These are phyloP conservation scores for Drosophila bocki DNA, from an alignment of 1,140 invertebrate species.

Conservation along the genomic window DNA sequence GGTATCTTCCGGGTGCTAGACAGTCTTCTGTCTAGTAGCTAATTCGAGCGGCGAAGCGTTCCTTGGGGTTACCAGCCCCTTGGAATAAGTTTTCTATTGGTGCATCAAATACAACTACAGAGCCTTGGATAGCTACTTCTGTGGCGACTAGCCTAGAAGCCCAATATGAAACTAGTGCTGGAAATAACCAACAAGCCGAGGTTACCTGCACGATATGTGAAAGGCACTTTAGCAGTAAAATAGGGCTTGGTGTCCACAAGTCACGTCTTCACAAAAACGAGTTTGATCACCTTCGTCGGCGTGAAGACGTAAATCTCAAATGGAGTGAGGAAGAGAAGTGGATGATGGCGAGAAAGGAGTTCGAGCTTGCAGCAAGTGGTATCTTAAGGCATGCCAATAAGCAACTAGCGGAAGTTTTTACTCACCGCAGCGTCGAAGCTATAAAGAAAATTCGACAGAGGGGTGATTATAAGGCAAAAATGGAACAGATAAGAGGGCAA, in stretches of 20 bases:
- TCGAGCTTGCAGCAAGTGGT: slow-evolving; percentile 34
- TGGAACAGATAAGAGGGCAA: slow-evolving; percentile 12
- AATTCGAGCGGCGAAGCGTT: too few relatives aligned
- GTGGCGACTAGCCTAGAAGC: neutral
- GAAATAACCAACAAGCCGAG: neutral
- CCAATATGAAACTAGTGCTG: neutral
- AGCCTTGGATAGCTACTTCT: neutral
- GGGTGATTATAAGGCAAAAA: slow-evolving; percentile 19
- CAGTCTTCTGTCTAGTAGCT: too few relatives aligned
- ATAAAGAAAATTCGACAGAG: slow-evolving; percentile 23
- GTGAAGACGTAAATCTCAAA: slow-evolving; percentile 12
- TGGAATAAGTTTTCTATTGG: too few relatives aligned
- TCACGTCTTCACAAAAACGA: slow-evolving; percentile 1
- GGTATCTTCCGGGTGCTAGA: too few relatives aligned
- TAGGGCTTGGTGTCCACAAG: neutral
- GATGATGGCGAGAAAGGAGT: slow-evolving; percentile 33
- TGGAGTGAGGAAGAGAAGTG: slow-evolving; percentile 30
- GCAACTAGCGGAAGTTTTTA: slow-evolving; percentile 22
- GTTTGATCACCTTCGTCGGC: neutral
- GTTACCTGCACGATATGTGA: neutral
- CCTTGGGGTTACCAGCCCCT: too few relatives aligned
- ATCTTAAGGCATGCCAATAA: slow-evolving; percentile 9
- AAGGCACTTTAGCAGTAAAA: neutral
- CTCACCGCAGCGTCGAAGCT: slow-evolving; percentile 15
- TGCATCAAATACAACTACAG: too few relatives aligned